Evolutionary conservation across 1,140 invertebrate species (phyloP), one percentile per base, ranked within the genome.

Genomic region (Hormaphis cornu): DNA sequence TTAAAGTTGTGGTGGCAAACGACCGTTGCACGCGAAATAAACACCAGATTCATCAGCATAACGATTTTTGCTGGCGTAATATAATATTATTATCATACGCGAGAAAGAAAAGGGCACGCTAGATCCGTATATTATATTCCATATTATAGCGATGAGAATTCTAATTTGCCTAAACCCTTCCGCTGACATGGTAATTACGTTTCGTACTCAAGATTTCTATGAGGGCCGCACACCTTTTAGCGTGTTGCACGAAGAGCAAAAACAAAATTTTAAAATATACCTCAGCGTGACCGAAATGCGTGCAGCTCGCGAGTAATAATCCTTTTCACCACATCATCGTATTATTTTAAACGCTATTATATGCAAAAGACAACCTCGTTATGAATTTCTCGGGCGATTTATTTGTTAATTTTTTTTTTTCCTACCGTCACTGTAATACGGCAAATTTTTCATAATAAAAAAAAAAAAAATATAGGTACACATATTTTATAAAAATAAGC

Each of bases 341-440:
- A 63, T n/a, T n/a, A n/a, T 63, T 63, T 63, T 63, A 63, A 63
- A 46, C 28, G 42, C 24, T 7, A 46, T 42, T 63, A n/a, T n/a
- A 63, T 63, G 58, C 58, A 63, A 63, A 63, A 63, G 58, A 63
- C 58, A 63, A 63, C 40, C 58, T 63, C 40, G 40, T 63, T 63
- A 63, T 44, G 58, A 42, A 63, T 30, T 63, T 44, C 40, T 46
- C n/a, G n/a, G 30, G 42, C 46, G 18, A 63, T 63, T 63, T 63
- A 63, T 63, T 63, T 63, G 40, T 46, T 26, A 44, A 63, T 16
- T 28, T 63, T 46, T 44, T 63, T 63, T 46, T 10, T 40, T 9
- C 16, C 3, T 24, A 14, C 33, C n/a, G 30, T 58, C 24, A 2
- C 7, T n/a, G n/a, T n/a, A n/a, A 26, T 5, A 12, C 7, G 16